Evolutionary conservation across 2,797 vertebrate species (phyloP).

Genomic region (Brachyrhaphis roseni): DNA sequence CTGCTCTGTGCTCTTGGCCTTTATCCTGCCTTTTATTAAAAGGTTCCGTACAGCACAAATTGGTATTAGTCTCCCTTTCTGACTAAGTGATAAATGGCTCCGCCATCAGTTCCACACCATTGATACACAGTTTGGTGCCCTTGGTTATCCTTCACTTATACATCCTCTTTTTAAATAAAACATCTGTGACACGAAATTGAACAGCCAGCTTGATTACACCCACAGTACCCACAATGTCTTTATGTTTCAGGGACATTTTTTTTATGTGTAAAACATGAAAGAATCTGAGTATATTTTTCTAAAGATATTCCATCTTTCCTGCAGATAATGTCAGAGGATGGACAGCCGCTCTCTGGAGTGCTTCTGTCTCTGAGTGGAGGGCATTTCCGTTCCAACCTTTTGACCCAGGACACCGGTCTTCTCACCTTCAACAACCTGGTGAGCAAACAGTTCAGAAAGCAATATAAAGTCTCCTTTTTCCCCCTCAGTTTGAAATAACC

Average conservation of each 20-base stretch:
- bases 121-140: conserved; percentile 4
- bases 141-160: conserved; percentile 29
- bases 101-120: conserved; percentile 20
- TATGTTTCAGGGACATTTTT: background rate
- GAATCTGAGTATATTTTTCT: background rate
- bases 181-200: conserved; percentile 5
- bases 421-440: conserved; percentile 97
- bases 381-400: conserved; percentile 94
- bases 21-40: conserved; percentile 44
- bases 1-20: conserved; percentile 24
- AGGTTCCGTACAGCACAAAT: conserved; percentile 32
- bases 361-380: conserved; percentile 96
- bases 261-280: background rate
- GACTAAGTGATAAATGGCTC: conserved; percentile 33
- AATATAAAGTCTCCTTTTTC: background rate
- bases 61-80: conserved; percentile 38
- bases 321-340: conserved; percentile 93
- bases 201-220: conserved; percentile 14
- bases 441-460: conserved; percentile 22
- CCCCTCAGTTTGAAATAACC: background rate
- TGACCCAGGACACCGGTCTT: conserved; percentile 94
- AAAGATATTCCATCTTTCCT: background rate
- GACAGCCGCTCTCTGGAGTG: conserved; percentile 92
- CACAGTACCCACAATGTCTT: background rate
- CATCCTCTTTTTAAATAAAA: conserved; percentile 7